Percentiles rank a stretch among this genome's conserved stretches.
phyloP scores from a whole-genome alignment of 2,888 invertebrate genomes.

The Chouioia cunea region DNA sequence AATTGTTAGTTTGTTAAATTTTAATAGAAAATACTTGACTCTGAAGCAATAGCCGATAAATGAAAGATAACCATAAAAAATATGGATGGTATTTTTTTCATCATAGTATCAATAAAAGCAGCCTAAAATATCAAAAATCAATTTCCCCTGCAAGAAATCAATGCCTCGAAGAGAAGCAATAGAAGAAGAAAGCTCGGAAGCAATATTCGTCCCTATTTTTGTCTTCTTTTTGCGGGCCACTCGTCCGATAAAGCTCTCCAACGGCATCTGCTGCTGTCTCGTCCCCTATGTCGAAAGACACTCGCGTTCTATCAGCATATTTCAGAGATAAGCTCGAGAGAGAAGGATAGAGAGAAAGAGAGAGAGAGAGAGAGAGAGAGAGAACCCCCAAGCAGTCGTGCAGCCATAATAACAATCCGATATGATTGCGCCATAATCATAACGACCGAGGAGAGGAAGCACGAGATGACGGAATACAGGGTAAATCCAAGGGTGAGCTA shows the following conservation, averaged over 20 bases:
- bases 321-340: slow-evolving; percentile 66
- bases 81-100: no score
- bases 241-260: slow-evolving; percentile 27
- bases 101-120: no score
- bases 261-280: slow-evolving; percentile 21
- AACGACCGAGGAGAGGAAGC: slow-evolving; percentile 53
- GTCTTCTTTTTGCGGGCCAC: background rate
- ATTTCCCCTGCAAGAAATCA: slow-evolving; percentile 8
- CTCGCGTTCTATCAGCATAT: slow-evolving; percentile 66
- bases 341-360: slow-evolving; percentile 14
- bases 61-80: no score
- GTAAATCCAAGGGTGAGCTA: no score
- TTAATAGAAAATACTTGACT: no score
- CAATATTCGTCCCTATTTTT: slow-evolving; percentile 16
- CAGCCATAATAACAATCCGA: slow-evolving; percentile 68
- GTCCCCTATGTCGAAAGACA: slow-evolving; percentile 24
- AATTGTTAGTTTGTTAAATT: no score
- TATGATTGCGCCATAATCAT: slow-evolving; percentile 69
- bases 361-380: slow-evolving; percentile 25
- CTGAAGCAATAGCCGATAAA: no score
- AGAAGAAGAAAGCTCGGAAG: slow-evolving; percentile 21
- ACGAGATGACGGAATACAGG: background rate
- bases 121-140: slow-evolving; percentile 17
- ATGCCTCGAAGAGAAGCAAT: slow-evolving; percentile 12
- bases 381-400: background rate